phyloP scores from a whole-genome alignment of 2,797 vertebrate species.

The Epinephelus awoara region DNA sequence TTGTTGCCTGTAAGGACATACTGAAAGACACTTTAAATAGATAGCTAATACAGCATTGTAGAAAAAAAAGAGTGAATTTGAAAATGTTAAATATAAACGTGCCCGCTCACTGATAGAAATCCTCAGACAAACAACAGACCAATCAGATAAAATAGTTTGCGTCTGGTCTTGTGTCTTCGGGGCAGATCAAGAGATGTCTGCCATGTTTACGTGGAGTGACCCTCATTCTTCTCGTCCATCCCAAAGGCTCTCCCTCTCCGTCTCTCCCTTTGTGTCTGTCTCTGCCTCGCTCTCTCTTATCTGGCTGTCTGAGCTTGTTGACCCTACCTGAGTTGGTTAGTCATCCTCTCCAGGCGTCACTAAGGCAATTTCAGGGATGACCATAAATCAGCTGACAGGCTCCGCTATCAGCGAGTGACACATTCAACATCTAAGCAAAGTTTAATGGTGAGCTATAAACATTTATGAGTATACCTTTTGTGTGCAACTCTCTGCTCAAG shows the following conservation, averaged over 20 bases:
- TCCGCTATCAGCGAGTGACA: slow-evolving; percentile 79
- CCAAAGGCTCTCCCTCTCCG: slow-evolving; percentile 63
- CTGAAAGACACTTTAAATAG: slow-evolving; percentile 48
- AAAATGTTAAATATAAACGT: slow-evolving; percentile 47
- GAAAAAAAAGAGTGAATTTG: slow-evolving; percentile 28
- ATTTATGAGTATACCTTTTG: slow-evolving; percentile 82
- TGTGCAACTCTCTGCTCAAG: slow-evolving; percentile 71
- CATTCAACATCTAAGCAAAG: slow-evolving; percentile 85
- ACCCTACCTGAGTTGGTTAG: slow-evolving; percentile 79
- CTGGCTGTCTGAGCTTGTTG: slow-evolving; percentile 76
- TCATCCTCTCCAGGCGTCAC: slow-evolving; percentile 83
- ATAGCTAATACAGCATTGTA: slow-evolving; percentile 9
- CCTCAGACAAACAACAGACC: slow-evolving; percentile 50
- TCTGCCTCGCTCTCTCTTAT: slow-evolving; percentile 69
- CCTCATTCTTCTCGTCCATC: slow-evolving; percentile 73
- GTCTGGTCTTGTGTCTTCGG: slow-evolving; percentile 73
- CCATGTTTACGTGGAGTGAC: slow-evolving; percentile 70
- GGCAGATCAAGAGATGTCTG: slow-evolving; percentile 80
- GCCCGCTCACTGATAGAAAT: slow-evolving; percentile 29
- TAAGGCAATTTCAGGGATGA: slow-evolving; percentile 78
- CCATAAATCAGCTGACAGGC: slow-evolving; percentile 82
- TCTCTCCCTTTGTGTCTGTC: slow-evolving; percentile 64
- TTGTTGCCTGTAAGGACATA: slow-evolving; percentile 47
- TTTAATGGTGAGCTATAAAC: slow-evolving; percentile 86
- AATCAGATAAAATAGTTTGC: slow-evolving; percentile 71